phyloP scores from a whole-genome alignment of 1,140 invertebrate genomes.

The Ceratina australensis region DNA sequence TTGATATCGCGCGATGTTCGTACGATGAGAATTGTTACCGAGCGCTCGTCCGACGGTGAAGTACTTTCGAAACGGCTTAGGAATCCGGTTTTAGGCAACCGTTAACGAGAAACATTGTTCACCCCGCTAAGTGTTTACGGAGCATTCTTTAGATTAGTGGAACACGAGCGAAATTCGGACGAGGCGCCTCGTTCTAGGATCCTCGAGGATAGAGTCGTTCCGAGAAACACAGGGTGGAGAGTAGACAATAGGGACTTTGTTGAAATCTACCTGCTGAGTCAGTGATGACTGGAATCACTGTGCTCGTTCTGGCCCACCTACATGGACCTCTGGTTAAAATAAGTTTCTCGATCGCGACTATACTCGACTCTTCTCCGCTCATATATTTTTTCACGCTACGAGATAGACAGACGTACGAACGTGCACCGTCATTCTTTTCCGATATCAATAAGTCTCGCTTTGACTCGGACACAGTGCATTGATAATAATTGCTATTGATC shows the following conservation, averaged over 20 bases:
- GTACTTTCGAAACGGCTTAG: no score
- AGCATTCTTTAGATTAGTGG: slow-evolving; percentile 17
- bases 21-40: no score
- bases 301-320: slow-evolving; percentile 49
- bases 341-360: no score
- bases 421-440: no score
- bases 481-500: neutral
- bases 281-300: slow-evolving; percentile 41
- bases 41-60: no score
- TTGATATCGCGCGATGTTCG: no score
- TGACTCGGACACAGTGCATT: no score
- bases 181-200: slow-evolving; percentile 9
- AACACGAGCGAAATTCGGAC: slow-evolving; percentile 1
- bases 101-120: neutral
- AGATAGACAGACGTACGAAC: no score
- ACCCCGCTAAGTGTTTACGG: neutral
- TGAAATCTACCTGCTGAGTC: slow-evolving; percentile 56
- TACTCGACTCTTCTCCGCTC: no score
- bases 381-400: no score
- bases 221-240: slow-evolving; percentile 8
- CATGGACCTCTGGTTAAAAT: slow-evolving; percentile 18
- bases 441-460: no score
- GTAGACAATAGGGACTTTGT: slow-evolving; percentile 57
- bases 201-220: neutral
- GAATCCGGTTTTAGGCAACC: no score